Base-by-base conservation (phyloP, 2,797 vertebrate genomes). In the Liasis olivaceus region DNA sequence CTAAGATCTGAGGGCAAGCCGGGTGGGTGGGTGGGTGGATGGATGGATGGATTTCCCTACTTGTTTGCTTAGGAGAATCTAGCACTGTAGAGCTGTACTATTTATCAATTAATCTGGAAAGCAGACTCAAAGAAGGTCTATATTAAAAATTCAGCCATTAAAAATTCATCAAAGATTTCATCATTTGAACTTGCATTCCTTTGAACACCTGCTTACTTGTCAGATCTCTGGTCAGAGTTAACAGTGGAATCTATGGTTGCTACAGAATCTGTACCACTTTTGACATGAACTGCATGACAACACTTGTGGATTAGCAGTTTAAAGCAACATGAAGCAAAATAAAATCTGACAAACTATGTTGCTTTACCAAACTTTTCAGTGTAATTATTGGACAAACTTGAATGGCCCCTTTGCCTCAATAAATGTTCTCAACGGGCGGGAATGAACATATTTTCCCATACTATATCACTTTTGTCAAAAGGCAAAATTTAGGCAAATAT, bases 71-170 rank as follows among this genome's bases (percentile, higher is more conserved):
- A 98, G 97, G 95, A 98, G 96, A 97, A 95, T 87, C 89, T 88
- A 97, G 95, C 93, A 96, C 93, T 97, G 96, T 96, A 97, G 96
- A 96, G 96, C 96, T 97, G 96, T 96, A 96, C 97, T 97, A 97
- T 98, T 98, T 98, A 98, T 98, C 98, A 98, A 98, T 98, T 98
- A 98, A 98, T 97, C 97, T 96, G 96, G 96, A 97, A 96, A 96
- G 94, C 94, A 97, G 96, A 96, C 97, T 97, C 97, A 97, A 97
- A 98, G 96, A 97, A 97, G 96, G 97, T 96, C 97, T 95, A 95
- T 97, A 97, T 98, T 98, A 98, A 97, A 98, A 98, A 98, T 98
- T 97, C 97, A 97, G 96, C 96, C 96, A 98, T 98, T 97, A 98
- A 98, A 98, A 98, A 98, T 98, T 98, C 97, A 98, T 98, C 98